Percentiles rank a stretch among this genome's conserved stretches.
phyloP scores from a whole-genome alignment of 2,797 vertebrate genomes.

The Sarcoramphus papa region DNA sequence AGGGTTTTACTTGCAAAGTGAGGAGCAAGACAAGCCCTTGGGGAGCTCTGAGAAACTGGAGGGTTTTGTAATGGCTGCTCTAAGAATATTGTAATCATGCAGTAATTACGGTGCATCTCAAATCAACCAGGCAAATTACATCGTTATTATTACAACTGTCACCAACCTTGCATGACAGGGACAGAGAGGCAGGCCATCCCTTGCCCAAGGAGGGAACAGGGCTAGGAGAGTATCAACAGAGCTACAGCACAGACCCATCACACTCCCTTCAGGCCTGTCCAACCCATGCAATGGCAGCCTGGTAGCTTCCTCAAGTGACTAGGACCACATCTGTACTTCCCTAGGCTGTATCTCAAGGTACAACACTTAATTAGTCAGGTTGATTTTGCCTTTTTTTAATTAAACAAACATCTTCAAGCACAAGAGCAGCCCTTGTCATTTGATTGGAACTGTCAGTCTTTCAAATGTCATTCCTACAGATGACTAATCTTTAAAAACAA shows the following conservation, averaged over 20 bases:
- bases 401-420: background rate
- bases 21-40: background rate
- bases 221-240: background rate
- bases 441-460: slow-evolving; percentile 34
- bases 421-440: slow-evolving; percentile 4
- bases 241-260: background rate
- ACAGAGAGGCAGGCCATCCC: background rate
- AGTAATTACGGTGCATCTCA: slow-evolving; percentile 43
- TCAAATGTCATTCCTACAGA: slow-evolving; percentile 27
- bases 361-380: background rate
- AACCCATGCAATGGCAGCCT: background rate
- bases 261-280: background rate
- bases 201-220: background rate
- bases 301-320: background rate
- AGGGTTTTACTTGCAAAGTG: background rate
- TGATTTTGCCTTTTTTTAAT: background rate
- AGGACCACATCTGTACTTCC: background rate
- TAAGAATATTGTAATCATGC: slow-evolving; percentile 59
- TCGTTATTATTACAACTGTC: slow-evolving; percentile 32
- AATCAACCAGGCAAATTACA: slow-evolving; percentile 58
- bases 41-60: slow-evolving; percentile 7
- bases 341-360: background rate
- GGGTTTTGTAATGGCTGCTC: slow-evolving; percentile 7
- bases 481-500: slow-evolving; percentile 44
- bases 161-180: background rate